phyloP scores from a whole-genome alignment of 2,113 vertebrate genomes.

The Carassius auratus region DNA sequence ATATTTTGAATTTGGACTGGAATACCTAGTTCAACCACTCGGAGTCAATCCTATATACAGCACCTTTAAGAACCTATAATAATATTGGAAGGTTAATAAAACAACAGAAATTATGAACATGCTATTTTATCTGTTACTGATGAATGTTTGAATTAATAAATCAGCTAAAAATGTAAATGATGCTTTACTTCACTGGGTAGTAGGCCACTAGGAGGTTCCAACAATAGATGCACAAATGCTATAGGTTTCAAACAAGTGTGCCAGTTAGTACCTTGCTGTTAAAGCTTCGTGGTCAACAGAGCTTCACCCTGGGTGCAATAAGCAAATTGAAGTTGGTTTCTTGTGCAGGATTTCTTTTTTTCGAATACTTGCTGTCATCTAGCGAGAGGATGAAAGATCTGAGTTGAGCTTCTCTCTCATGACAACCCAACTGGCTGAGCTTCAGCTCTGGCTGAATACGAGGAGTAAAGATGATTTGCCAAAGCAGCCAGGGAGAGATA shows the following conservation, averaged over 20 bases:
- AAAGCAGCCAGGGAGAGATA: slow-evolving; percentile 36
- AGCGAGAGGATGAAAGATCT: slow-evolving; percentile 12
- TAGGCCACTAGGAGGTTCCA: not conserved
- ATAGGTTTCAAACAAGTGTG: not conserved
- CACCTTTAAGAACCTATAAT: too few relatives aligned
- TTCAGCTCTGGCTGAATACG: slow-evolving; percentile 43
- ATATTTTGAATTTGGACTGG: too few relatives aligned
- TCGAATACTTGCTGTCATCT: not conserved
- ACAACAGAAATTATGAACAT: not conserved
- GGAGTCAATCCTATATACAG: too few relatives aligned
- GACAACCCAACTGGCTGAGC: slow-evolving; percentile 40
- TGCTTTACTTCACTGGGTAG: not conserved
- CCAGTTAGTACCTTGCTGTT: not conserved
- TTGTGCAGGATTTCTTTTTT: slow-evolving; percentile 9
- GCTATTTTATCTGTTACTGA: not conserved
- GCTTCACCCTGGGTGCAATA: not conserved
- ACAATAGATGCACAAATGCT: not conserved
- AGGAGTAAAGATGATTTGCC: slow-evolving; percentile 50
- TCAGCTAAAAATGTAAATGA: not conserved
- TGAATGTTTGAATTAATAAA: not conserved
- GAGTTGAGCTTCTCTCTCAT: not conserved
- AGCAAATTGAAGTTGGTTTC: not conserved
- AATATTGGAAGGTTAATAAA: too few relatives aligned
- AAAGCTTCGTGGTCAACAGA: not conserved
- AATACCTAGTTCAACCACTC: too few relatives aligned